Conservation (phyloP, 2,888 invertebrate species). For the Drosophila formosana region DNA sequence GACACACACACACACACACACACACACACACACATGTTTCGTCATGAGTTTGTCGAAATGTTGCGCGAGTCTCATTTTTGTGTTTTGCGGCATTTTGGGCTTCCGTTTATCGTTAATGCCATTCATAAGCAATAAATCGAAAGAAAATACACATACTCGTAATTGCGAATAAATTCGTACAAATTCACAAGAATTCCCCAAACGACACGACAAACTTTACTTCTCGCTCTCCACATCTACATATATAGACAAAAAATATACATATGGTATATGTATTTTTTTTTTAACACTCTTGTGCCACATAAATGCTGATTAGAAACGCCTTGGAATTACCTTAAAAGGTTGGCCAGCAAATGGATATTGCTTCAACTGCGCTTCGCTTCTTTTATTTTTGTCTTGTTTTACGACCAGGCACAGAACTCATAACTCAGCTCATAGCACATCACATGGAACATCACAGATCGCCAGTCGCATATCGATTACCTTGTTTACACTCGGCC, state of each 20-base stretch:
- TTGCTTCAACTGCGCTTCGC: background rate
- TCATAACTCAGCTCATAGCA: background rate
- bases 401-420: background rate
- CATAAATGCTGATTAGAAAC: slow-evolving; percentile 16
- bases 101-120: slow-evolving; percentile 54
- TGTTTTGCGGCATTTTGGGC: slow-evolving; percentile 33
- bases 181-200: slow-evolving; percentile 5
- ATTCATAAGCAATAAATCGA: slow-evolving; percentile 50
- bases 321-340: slow-evolving; percentile 12
- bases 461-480: background rate
- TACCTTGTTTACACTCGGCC: background rate
- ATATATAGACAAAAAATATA: background rate
- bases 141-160: slow-evolving; percentile 30
- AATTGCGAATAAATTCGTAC: slow-evolving; percentile 45
- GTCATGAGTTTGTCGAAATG: slow-evolving; percentile 41
- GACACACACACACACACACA: slow-evolving; percentile 28
- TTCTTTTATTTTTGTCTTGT: background rate
- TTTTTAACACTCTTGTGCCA: slow-evolving; percentile 5
- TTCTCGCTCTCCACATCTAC: background rate
- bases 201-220: slow-evolving; percentile 3
- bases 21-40: slow-evolving; percentile 29
- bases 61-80: background rate
- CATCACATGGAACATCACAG: background rate
- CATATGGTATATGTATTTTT: background rate
- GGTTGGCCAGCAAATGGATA: slow-evolving; percentile 14